Base-by-base conservation (phyloP, 2,888 invertebrate genomes). In the Chloromyia formosa region DNA sequence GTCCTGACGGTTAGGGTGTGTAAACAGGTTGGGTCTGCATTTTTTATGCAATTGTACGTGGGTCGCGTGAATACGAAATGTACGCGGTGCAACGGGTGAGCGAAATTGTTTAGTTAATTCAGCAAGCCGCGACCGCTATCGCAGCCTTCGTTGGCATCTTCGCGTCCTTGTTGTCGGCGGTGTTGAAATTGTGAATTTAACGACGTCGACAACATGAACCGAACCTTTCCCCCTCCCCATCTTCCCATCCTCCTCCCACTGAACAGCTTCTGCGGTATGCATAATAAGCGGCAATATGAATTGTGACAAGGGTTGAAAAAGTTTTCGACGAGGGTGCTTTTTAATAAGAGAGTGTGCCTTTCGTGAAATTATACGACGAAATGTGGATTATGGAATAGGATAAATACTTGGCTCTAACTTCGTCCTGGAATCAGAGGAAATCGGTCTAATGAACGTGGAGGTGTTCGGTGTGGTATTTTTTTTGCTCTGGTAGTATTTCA, bases 181-280 rank as follows among this genome's bases (percentile, higher is more conserved):
- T 64, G 62, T 64, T 40, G 40, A 64, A 64, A 64, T 40, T 64
- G 40, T 64, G 62, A 64, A 64, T 64, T 64, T 64, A 64, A 64
- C 62, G 62, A 64, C 62, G 40, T 64, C 62, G 40, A 64, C 49
- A 35, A 35, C 27, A 35, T 35, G 27, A 35, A 35, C 27, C n/a
- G n/a, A n/a, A n/a, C n/a, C n/a, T n/a, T n/a, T n/a, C n/a, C n/a
- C n/a, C n/a, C 27, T 35, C 27, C 27, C 27, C 27, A 35, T 35
- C 27, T 35, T 35, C 27, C 7, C 7, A 35, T 35, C 7, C 7
- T 35, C 3, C 27, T 7, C 27, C 27, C 27, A 35, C 27, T 35
- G 3, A 35, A 35, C 49, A 49, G 40, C 62, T 64, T 64, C 62
- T 64, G 62, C 62, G 62, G 62, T 64, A 16, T 64, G 62, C 62